A percentile compares a stretch with the other conserved stretches of the same genome.
Conservation (phyloP, 1,140 invertebrate genomes). For the Lepidurus couesii region DNA sequence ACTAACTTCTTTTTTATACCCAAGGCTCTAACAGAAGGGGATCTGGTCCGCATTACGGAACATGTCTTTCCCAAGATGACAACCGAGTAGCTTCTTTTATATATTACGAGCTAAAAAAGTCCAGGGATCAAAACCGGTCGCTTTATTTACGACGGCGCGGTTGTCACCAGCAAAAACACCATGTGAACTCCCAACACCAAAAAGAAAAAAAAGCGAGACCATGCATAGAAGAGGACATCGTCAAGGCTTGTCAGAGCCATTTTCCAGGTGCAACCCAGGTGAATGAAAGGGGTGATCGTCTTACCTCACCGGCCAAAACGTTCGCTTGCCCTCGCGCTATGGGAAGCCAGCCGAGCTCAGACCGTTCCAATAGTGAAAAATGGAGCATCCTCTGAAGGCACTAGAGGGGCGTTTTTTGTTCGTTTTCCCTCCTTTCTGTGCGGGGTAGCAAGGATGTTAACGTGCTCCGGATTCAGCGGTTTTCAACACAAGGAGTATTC, state of each 20-base stretch:
- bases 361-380: not conserved
- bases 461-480: not conserved
- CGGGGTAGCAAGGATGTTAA: not conserved
- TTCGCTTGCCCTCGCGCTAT: not conserved
- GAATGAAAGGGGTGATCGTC: slow-evolving; percentile 14
- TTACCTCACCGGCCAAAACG: not conserved
- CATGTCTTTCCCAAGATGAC: slow-evolving; percentile 21
- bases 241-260: not conserved
- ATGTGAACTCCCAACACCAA: not conserved
- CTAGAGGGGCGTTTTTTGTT: not conserved
- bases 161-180: slow-evolving; percentile 9
- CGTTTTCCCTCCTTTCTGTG: too few species aligned
- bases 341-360: not conserved
- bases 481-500: not conserved
- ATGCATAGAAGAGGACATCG: not conserved
- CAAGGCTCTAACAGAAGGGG: not conserved
- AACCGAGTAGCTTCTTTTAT: slow-evolving; percentile 22
- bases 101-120: not conserved
- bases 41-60: not conserved
- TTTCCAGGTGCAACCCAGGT: slow-evolving; percentile 20
- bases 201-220: not conserved
- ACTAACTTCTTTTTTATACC: not conserved
- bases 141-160: slow-evolving; percentile 4
- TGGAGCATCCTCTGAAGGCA: not conserved
- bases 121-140: not conserved